phyloP scores from a whole-genome alignment of 2,888 invertebrate genomes.

The Lydus trimaculatus region DNA sequence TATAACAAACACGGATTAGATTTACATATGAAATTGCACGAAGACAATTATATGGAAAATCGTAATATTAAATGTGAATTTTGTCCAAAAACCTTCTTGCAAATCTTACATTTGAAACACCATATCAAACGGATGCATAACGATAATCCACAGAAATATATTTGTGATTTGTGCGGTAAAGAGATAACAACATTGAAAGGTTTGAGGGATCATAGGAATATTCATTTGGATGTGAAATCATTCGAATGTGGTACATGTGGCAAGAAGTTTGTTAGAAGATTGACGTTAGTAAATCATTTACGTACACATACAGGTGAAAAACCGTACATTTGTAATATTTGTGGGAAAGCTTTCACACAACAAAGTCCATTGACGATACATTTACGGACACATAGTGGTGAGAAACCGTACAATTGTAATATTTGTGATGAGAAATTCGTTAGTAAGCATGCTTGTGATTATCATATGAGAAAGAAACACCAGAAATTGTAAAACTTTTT shows the following conservation, averaged over 20 bases:
- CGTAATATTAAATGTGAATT: constrained; percentile 52
- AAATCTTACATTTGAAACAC: constrained; percentile 44
- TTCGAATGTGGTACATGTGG: constrained; percentile 62
- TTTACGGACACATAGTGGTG: constrained; percentile 18
- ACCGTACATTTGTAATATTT: constrained; percentile 59
- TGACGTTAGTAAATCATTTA: constrained; percentile 42
- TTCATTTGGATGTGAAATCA: constrained; percentile 51
- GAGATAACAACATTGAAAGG: constrained; percentile 46
- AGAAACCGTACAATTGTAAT: constrained; percentile 14
- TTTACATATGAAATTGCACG: constrained; percentile 47
- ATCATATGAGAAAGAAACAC: not conserved
- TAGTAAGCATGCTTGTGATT: not conserved
- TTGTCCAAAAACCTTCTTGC: constrained; percentile 48
- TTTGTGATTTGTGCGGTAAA: constrained; percentile 49
- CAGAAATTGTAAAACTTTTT: not conserved
- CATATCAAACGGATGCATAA: constrained; percentile 45
- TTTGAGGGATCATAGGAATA: constrained; percentile 48
- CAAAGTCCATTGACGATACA: constrained; percentile 62
- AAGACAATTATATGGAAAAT: constrained; percentile 35
- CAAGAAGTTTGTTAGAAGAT: constrained; percentile 57
- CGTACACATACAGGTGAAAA: constrained; percentile 52
- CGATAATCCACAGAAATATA: constrained; percentile 39
- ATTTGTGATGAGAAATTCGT: not conserved
- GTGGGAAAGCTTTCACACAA: constrained; percentile 62
- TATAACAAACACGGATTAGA: constrained; percentile 46